Percentiles rank a stretch among this genome's conserved stretches.
Evolutionary conservation across 2,797 vertebrate species (phyloP).

Genomic region (Diplodus sargus): DNA sequence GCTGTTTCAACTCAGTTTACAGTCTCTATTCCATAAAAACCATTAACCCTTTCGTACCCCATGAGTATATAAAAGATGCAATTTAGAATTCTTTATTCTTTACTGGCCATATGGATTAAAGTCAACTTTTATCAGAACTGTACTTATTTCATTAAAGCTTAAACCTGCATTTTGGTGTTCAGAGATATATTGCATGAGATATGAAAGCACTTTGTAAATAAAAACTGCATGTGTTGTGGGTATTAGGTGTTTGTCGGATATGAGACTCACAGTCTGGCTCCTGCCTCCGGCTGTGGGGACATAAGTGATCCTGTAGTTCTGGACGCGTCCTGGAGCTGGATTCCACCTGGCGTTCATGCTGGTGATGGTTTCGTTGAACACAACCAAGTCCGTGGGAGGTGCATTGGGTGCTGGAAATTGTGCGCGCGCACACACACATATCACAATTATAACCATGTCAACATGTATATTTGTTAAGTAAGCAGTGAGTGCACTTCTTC

Average conservation of each 20-base stretch:
- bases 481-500: background rate
- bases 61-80: background rate
- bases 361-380: conserved; percentile 95
- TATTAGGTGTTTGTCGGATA: background rate
- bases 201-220: background rate
- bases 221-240: background rate
- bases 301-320: conserved; percentile 93
- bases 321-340: conserved; percentile 91
- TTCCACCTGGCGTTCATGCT: conserved; percentile 95
- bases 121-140: background rate
- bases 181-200: background rate
- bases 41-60: background rate
- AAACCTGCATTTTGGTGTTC: background rate
- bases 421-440: conserved; percentile 34
- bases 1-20: background rate
- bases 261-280: conserved; percentile 87
- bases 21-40: background rate
- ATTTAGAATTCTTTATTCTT: no score
- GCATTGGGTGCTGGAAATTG: conserved; percentile 85
- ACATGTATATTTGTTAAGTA: background rate
- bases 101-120: background rate
- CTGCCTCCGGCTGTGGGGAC: conserved; percentile 89
- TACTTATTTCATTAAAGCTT: background rate
- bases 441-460: conserved; percentile 36
- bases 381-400: conserved; percentile 93